Conservation (phyloP, 2,888 invertebrate genomes). For the Sarcophaga rosellei region DNA sequence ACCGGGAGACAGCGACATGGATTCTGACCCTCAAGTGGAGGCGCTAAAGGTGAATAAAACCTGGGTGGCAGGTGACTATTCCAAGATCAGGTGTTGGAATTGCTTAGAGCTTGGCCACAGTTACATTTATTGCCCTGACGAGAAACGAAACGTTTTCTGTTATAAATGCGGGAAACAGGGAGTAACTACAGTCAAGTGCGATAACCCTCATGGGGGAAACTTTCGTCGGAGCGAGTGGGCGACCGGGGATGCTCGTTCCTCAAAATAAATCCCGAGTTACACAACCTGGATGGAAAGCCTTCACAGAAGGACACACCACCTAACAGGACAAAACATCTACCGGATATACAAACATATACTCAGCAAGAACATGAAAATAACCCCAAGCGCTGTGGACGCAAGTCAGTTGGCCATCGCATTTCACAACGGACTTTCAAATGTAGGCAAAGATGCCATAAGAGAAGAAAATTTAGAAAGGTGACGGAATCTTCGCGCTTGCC, state of each 20-base stretch:
- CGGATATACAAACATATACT: not conserved
- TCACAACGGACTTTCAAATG: slow-evolving; percentile 12
- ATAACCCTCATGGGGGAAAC: not conserved
- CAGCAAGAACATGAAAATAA: not conserved
- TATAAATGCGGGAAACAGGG: slow-evolving; percentile 30
- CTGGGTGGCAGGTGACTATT: not conserved
- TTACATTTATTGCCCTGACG: slow-evolving; percentile 14
- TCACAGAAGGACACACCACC: slow-evolving; percentile 19
- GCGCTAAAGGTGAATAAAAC: not conserved
- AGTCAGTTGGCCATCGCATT: not conserved
- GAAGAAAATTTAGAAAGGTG: slow-evolving; percentile 3
- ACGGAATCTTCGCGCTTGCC: not conserved
- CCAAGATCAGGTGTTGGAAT: slow-evolving; percentile 40
- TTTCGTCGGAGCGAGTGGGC: not conserved
- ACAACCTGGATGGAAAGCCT: not conserved
- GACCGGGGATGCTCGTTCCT: slow-evolving; percentile 30
- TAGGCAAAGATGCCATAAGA: slow-evolving; percentile 5
- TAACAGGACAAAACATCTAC: not conserved
- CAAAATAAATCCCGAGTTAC: slow-evolving; percentile 16
- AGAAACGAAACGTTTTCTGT: slow-evolving; percentile 23
- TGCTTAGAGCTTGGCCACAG: slow-evolving; percentile 12
- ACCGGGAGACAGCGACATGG: not conserved
- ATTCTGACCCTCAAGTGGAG: slow-evolving; percentile 32
- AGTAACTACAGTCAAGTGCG: slow-evolving; percentile 21
- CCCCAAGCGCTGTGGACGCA: too few relatives aligned